A percentile compares a stretch with the other conserved stretches of the same genome.
Conservation (phyloP, 2,797 vertebrate species). For the Helostoma temminkii region DNA sequence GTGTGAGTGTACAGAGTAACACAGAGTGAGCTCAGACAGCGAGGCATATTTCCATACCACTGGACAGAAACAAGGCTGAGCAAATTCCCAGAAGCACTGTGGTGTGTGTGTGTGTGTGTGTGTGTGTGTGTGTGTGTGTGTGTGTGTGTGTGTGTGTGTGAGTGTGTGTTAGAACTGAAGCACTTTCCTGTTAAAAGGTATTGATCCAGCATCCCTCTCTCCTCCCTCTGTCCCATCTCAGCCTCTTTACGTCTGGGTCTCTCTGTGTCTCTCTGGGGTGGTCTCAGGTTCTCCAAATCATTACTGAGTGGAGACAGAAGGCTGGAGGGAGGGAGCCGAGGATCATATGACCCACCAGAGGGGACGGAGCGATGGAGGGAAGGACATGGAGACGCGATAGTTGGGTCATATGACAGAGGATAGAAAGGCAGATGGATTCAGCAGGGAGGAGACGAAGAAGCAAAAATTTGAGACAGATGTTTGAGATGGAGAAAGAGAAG, state of each 20-base stretch:
- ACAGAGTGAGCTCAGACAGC: constrained; percentile 7
- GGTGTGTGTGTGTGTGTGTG: constrained; percentile 3
- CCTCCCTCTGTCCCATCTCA: constrained; percentile 32
- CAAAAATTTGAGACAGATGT: background rate
- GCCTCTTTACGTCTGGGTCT: background rate
- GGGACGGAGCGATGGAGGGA: constrained; percentile 31
- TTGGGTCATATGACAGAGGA: constrained; percentile 14
- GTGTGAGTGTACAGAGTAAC: background rate
- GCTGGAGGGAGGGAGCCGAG: constrained; percentile 29
- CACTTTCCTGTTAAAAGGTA: constrained; percentile 75
- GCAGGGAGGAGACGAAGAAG: background rate
- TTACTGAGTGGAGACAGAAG: constrained; percentile 66
- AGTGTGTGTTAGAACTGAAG: constrained; percentile 48
- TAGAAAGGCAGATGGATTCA: background rate
- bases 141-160: constrained; percentile 35
- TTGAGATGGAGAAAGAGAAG: fast-evolving
- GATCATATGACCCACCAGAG: constrained; percentile 55
- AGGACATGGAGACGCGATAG: constrained; percentile 28
- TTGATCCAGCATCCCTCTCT: constrained; percentile 66
- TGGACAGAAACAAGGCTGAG: constrained; percentile 14
- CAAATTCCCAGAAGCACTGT: constrained; percentile 11
- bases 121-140: background rate
- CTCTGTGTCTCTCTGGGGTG: constrained; percentile 56
- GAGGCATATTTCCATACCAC: constrained; percentile 5
- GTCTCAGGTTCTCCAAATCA: constrained; percentile 79